Percentiles rank a stretch among this genome's conserved stretches.
Evolutionary conservation across 2,113 vertebrate species (phyloP).

Genomic region (Epinephelus moara): DNA sequence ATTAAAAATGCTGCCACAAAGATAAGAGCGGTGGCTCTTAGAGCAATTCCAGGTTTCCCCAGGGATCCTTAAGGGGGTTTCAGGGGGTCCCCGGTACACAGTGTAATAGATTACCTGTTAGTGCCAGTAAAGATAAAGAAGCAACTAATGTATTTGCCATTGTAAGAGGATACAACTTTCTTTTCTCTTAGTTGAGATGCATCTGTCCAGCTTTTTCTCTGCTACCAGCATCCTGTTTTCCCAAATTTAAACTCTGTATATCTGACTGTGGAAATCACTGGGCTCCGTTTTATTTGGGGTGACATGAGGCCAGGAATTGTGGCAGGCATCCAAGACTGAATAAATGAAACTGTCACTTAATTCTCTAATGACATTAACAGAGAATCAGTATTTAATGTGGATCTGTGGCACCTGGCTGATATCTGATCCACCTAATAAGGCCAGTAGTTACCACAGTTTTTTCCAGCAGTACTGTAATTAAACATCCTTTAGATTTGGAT

Average conservation of each 20-base stretch:
- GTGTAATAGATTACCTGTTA: background rate
- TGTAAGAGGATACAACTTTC: background rate
- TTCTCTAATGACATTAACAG: background rate
- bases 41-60: background rate
- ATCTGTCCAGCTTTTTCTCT: too few species aligned
- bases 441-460: background rate
- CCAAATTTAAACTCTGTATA: background rate
- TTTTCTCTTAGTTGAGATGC: too few species aligned
- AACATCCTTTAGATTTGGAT: background rate
- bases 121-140: background rate
- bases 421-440: too few species aligned
- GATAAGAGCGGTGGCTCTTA: background rate
- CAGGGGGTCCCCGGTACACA: background rate
- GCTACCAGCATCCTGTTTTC: too few species aligned
- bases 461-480: background rate
- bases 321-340: too few species aligned
- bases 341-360: background rate
- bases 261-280: background rate
- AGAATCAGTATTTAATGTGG: background rate
- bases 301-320: background rate
- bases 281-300: background rate
- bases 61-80: background rate
- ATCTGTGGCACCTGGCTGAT: background rate
- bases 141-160: background rate
- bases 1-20: background rate